Evolutionary conservation across 2,113 vertebrate genomes (phyloP).

Genomic region (Mastomys natalensis): DNA sequence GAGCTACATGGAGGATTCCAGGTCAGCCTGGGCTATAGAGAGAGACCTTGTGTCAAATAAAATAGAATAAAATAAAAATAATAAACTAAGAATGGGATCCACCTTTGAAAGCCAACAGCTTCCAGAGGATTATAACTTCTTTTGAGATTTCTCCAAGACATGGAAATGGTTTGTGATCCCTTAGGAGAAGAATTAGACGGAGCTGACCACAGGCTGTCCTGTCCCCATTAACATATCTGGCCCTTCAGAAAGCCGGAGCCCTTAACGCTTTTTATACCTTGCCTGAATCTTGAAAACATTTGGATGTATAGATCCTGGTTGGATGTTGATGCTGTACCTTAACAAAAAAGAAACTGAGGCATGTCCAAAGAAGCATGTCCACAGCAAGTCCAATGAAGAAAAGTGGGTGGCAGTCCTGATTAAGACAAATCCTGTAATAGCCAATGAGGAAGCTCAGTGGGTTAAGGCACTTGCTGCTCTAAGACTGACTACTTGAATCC

Average conservation of each 20-base stretch:
- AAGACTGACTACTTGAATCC: neutral
- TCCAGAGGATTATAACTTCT: neutral
- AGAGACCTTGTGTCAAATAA: neutral
- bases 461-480: neutral
- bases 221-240: neutral
- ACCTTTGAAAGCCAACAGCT: slow-evolving; percentile 5
- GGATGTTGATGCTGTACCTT: neutral
- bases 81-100: neutral
- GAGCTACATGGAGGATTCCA: neutral
- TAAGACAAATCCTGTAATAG: neutral
- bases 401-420: neutral
- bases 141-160: neutral
- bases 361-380: too few relatives aligned
- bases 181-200: neutral
- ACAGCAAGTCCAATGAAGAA: neutral
- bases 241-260: neutral
- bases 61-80: neutral
- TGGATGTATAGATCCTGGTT: neutral
- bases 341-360: slow-evolving; percentile 48
- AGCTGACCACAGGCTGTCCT: neutral
- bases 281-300: slow-evolving; percentile 9
- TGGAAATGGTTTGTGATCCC: neutral
- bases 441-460: neutral
- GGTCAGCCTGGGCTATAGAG: neutral
- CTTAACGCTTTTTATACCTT: neutral